Base-by-base conservation (phyloP, 1,140 invertebrate genomes). In the Leptoteleia sp. region DNA sequence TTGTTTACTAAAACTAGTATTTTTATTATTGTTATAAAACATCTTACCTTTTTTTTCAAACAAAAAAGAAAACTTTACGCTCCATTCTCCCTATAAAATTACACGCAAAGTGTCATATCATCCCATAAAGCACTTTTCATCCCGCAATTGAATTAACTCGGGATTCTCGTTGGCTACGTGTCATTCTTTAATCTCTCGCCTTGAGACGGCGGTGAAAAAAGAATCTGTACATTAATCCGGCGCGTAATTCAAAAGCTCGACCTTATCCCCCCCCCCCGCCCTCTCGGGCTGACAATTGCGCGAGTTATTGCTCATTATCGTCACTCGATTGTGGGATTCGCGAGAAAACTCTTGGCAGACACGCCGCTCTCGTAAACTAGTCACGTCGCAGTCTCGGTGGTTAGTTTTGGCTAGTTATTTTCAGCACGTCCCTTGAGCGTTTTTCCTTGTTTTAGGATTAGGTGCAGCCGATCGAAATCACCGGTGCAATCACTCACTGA, bases 391-490 rank as follows among this genome's bases (percentile, higher is more conserved):
- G 33, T 17, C 37, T 42, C 22, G 17, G 17, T 15, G 31, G 42
- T 37, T 61, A 50, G n/a, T 45, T 61, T 42, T 27, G 35, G 27
- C 47, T 52, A 45, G 45, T 52, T 65, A 65, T 65, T 50, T 65
- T 19, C 13, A 25, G 61, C 45, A 65, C 61, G 61, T 65, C 27
- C 33, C 35, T 9, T 42, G 45, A 65, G 47, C 61, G 37, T 31
- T 65, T 65, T 65, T 42, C 61, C 47, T 65, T 65, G 61, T 65
- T 65, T 50, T 16, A 8, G 37, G 45, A 65, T 65, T 65, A 65
- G 61, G n/a, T 16, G 15, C 4, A n/a, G 0, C 19, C 8, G 61
- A 65, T 42, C 45, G 33, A 52, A 65, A 31, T 19, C 45, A 13
- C 45, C 35, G 22, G 29, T n/a, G 15, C 55, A 43, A 62, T 33